Percentiles rank a stretch among this genome's conserved stretches.
phyloP scores from a whole-genome alignment of 2,888 invertebrate genomes.

The Aradus depressus region DNA sequence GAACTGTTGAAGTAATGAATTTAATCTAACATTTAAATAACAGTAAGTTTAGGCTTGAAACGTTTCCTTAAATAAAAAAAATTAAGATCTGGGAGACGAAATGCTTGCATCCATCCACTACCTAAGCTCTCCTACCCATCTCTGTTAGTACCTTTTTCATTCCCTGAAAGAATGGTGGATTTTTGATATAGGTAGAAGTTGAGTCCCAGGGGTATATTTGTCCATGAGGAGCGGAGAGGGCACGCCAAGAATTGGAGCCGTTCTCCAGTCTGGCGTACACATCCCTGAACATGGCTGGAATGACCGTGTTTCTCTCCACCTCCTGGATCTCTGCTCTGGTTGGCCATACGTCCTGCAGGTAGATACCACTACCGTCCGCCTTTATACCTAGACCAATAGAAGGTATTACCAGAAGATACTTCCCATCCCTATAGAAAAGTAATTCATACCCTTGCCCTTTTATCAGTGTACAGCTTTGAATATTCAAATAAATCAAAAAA shows the following conservation, averaged over 20 bases:
- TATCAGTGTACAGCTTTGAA: no score
- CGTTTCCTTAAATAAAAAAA: no score
- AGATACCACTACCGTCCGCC: slow-evolving; percentile 64
- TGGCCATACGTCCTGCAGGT: slow-evolving; percentile 91
- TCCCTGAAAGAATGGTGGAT: slow-evolving; percentile 86
- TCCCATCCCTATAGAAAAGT: no score
- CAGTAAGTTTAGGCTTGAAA: no score
- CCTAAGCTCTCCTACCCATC: no score
- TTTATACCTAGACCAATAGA: slow-evolving; percentile 16
- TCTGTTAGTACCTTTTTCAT: slow-evolving; percentile 51
- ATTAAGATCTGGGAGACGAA: no score
- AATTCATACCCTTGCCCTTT: no score
- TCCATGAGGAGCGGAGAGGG: slow-evolving; percentile 63
- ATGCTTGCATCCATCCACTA: no score
- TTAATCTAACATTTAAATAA: no score
- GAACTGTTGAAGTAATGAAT: no score
- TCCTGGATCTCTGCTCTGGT: slow-evolving; percentile 76
- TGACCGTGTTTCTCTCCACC: slow-evolving; percentile 78
- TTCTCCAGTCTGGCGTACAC: slow-evolving; percentile 71
- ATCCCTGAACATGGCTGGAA: slow-evolving; percentile 94
- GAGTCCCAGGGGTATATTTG: slow-evolving; percentile 85
- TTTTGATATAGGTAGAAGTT: slow-evolving; percentile 88
- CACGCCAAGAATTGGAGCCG: slow-evolving; percentile 80
- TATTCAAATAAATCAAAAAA: no score
- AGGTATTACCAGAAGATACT: not conserved